Percentiles rank a stretch among this genome's conserved stretches.
phyloP scores from a whole-genome alignment of 2,113 vertebrate species.

The Mesembrinibis cayennensis region DNA sequence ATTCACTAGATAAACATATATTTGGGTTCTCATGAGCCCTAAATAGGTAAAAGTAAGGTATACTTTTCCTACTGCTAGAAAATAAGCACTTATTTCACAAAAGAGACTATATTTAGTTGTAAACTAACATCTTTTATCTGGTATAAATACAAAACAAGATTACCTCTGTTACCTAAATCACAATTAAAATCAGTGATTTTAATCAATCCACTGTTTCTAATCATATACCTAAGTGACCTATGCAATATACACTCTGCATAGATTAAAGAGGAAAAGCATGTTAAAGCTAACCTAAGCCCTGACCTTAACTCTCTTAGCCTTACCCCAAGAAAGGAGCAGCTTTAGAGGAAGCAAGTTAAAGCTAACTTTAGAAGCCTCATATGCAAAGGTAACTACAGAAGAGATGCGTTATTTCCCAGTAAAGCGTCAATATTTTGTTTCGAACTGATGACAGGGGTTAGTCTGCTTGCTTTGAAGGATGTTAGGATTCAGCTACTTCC shows the following conservation, averaged over 20 bases:
- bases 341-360: not conserved
- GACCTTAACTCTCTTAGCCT: not conserved
- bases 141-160: not conserved
- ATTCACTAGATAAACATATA: not conserved
- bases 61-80: not conserved
- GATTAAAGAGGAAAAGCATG: not conserved
- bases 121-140: not conserved
- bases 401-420: not conserved
- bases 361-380: not conserved
- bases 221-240: not conserved
- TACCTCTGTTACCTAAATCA: not conserved
- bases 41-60: not conserved
- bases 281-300: slow-evolving; percentile 48
- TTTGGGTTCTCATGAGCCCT: not conserved
- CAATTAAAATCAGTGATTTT: not conserved
- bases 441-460: rapidly evolving
- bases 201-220: not conserved
- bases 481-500: not conserved
- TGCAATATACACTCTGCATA: not conserved
- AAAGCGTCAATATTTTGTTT: not conserved
- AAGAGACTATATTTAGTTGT: not conserved
- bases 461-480: rapidly evolving
- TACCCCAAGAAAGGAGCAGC: not conserved
- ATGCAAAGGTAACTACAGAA: not conserved
- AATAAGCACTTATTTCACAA: not conserved